Percentiles rank a stretch among this genome's conserved stretches.
Conservation (phyloP, 2,113 vertebrate genomes). For the Eurystomus gularis region DNA sequence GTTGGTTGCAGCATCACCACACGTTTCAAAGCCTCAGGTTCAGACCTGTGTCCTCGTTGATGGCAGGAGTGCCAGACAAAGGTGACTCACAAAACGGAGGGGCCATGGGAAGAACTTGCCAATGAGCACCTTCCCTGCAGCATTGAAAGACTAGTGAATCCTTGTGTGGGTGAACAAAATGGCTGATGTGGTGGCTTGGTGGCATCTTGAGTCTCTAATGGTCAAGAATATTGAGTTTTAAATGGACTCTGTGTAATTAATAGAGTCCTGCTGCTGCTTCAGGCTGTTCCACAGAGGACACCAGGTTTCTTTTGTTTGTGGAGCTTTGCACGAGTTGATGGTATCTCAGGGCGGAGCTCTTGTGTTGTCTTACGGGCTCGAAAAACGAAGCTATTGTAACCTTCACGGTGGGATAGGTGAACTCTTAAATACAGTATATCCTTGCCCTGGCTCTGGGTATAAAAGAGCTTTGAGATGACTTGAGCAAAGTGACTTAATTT, state of each 20-base stretch:
- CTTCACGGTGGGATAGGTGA: neutral
- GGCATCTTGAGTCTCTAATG: neutral
- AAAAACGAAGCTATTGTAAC: neutral
- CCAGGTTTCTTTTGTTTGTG: neutral
- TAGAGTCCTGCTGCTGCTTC: neutral
- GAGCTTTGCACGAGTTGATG: neutral
- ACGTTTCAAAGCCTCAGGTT: neutral
- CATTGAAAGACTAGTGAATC: fast-evolving
- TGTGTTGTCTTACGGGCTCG: neutral
- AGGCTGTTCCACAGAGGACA: neutral
- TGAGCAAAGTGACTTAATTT: neutral
- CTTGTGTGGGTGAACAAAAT: neutral
- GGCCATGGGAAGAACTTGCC: neutral
- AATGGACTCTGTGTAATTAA: neutral
- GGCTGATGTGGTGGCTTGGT: no score
- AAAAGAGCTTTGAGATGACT: neutral
- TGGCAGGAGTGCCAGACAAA: neutral
- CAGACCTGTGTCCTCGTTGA: neutral
- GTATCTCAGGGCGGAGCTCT: neutral
- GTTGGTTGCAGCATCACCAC: neutral
- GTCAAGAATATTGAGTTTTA: neutral
- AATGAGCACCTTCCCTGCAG: neutral
- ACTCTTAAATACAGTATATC: neutral
- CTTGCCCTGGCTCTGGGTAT: neutral
- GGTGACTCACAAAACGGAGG: neutral